Evolutionary conservation across 2,888 invertebrate species (phyloP).

Genomic region (Drosophila niveifrons): DNA sequence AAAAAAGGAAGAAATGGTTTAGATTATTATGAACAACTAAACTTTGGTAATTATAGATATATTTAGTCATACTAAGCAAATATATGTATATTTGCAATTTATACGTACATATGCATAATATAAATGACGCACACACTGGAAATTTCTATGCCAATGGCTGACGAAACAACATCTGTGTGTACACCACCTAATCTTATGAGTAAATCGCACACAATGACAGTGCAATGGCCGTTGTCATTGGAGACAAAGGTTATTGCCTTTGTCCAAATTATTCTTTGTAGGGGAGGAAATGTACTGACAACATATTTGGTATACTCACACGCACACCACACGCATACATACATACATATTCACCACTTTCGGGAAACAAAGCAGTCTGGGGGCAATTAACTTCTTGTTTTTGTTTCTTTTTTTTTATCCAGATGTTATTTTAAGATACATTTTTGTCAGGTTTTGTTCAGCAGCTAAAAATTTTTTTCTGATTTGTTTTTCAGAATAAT

Average conservation of each 20-base stretch:
- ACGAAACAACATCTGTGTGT: not conserved
- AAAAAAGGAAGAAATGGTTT: no score
- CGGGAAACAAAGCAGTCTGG: slow-evolving; percentile 32
- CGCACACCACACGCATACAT: not conserved
- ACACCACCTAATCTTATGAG: not conserved
- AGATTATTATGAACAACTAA: no score
- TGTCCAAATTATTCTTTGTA: slow-evolving; percentile 9
- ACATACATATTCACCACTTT: not conserved
- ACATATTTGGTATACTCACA: not conserved
- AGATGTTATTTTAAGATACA: not conserved
- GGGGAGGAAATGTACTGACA: slow-evolving; percentile 11
- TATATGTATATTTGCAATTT: slow-evolving; percentile 3
- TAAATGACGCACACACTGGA: slow-evolving; percentile 1
- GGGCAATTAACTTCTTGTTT: not conserved
- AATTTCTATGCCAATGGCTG: slow-evolving; percentile 12
- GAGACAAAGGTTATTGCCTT: slow-evolving; percentile 37
- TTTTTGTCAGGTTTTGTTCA: slow-evolving; percentile 3
- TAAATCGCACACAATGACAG: slow-evolving; percentile 24
- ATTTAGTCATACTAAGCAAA: no score
- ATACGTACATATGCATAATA: not conserved
- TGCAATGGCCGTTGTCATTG: slow-evolving; percentile 20
- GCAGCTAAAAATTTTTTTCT: slow-evolving; percentile 14
- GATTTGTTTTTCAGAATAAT: slow-evolving; percentile 54
- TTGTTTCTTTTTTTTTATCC: not conserved
- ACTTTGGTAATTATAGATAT: no score